Base-by-base conservation (phyloP, 2,888 invertebrate species). In the Drosophila ezoana region DNA sequence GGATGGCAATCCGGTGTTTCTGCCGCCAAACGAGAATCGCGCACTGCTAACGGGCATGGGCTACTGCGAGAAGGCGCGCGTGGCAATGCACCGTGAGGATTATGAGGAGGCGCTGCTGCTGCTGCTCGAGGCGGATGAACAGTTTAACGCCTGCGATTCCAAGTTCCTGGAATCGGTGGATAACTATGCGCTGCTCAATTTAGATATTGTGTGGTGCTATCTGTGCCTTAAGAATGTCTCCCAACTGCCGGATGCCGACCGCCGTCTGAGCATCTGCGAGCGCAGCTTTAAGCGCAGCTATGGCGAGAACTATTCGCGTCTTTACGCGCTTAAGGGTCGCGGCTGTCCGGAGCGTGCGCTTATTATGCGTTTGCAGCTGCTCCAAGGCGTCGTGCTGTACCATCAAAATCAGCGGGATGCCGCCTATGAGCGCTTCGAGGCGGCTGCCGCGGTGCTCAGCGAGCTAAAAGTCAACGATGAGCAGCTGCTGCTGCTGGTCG, bases 141-240 rank as follows among this genome's bases (percentile, higher is more conserved):
- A 95, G 87, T 95, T 96, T 87, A 94, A 93, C 94, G 77, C 79
- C 0, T 92, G 92, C 58, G 81, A 90, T 53, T 91, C 92, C 0
- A 83, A 90, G 20, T 89, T 92, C 52, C 93, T 97, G 33, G 93
- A 95, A 62, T 92, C 94, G 0, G 96, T 97, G 10, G 97, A 97
- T 92, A 97, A 97, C 92, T 96, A 95, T 92, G 97, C 96, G 0
- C 93, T 97, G 5, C 93, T 97, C 35, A 96, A 97, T 92, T 93
- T 97, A 86, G 97, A 97, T 92, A 95, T 97, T 72, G 95, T 96
- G n/a, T 97, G 97, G 97, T 96, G 97, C 91, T 97, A 97, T 93
- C 93, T 97, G 54, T 95, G 95, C 85, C 93, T 97, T 23, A 92
- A 91, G 94, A 95, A 90, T 89, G 93, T 97, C 38, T 93, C 94